Conservation (phyloP, 2,797 vertebrate genomes). For the Anguilla obscura region DNA sequence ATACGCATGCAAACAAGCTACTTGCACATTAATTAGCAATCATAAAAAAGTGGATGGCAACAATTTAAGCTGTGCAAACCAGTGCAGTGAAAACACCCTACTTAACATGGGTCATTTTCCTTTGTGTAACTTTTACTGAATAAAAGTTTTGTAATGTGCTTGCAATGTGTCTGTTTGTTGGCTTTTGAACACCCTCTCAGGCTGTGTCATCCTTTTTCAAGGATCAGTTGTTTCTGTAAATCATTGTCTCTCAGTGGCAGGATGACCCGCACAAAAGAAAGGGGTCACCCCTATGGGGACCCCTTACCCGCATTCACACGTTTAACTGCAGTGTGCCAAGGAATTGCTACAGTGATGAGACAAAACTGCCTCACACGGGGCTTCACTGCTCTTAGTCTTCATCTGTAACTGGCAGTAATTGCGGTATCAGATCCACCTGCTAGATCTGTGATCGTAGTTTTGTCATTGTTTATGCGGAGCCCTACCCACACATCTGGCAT, state of each 20-base stretch:
- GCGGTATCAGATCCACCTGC: slow-evolving; percentile 11
- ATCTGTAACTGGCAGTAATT: background rate
- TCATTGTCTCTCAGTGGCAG: slow-evolving; percentile 1
- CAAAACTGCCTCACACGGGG: background rate
- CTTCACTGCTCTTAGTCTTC: background rate
- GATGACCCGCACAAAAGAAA: background rate
- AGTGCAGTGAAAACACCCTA: background rate
- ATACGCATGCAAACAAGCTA: slow-evolving; percentile 10
- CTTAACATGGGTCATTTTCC: background rate
- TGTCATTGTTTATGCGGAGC: slow-evolving; percentile 10
- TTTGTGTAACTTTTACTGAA: background rate
- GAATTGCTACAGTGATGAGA: background rate
- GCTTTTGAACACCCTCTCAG: background rate
- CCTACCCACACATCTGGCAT: slow-evolving; percentile 15
- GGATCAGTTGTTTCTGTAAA: background rate
- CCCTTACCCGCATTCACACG: background rate
- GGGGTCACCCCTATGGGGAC: background rate
- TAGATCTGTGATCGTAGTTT: background rate
- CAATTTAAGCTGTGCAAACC: background rate
- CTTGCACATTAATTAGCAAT: background rate
- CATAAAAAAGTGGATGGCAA: background rate
- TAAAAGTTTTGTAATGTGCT: background rate
- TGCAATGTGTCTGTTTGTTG: background rate
- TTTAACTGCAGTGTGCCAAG: background rate
- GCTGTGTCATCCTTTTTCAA: background rate